Base-by-base conservation (phyloP, 2,888 invertebrate species). In the Synergus japonicus region DNA sequence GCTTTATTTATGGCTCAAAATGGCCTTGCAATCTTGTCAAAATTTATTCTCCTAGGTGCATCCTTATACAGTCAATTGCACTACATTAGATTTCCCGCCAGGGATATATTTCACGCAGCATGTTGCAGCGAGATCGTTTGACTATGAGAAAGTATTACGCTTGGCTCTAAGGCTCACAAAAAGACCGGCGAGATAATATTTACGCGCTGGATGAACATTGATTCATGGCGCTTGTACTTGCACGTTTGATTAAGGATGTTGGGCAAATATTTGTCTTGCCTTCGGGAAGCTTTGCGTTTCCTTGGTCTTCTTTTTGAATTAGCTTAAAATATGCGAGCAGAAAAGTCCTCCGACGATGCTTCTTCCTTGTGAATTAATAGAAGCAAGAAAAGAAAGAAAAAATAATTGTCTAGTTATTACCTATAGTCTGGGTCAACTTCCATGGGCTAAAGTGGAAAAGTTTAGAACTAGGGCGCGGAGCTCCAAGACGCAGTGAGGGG, bases 201-300 rank as follows among this genome's bases (percentile, higher is more conserved):
- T 69, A 49, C 69, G 15, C 49, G 69, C 69, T 29, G 29, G 49
- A 69, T 69, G 69, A 69, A 69, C 46, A 69, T 69, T 69, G 67
- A 69, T 69, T 69, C 69, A 69, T 69, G 22, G 69, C 22, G 49
- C 69, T 49, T 49, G 64, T 64, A 64, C 15, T 29, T 12, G 18
- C 49, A 69, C 69, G 69, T 69, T 69, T 69, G 69, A 69, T 22
- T 69, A 29, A 69, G 46, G 69, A 69, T 29, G 69, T 46, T 69
- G 46, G 29, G 49, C 29, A 69, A 69, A 69, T 69, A 69, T 69
- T 69, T 69, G 69, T 29, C 29, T 4, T 15, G 15, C 8, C 69
- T 22, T 69, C 43, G 43, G n/a, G 54, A 54, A 54, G n/a, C 54
- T 54, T 13, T 9, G 10, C 66, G 4, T 41, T 18, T 66, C 43